Conservation (phyloP, 2,113 vertebrate species). For the Otis tarda region DNA sequence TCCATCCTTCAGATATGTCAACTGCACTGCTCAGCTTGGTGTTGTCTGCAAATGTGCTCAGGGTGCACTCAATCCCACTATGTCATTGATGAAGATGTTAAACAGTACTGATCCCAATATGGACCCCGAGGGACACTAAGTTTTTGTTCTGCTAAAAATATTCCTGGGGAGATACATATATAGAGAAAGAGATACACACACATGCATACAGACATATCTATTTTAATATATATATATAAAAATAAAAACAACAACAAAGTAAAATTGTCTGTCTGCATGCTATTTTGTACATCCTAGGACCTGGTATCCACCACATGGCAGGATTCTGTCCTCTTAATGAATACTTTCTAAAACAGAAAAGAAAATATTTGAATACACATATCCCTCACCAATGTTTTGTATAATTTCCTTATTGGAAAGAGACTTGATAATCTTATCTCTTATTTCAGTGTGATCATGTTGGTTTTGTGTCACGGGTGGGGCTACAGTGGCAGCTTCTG, state of each 20-base stretch:
- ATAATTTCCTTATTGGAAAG: not conserved
- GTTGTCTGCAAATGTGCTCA: no score
- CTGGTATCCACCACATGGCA: not conserved
- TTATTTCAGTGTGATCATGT: not conserved
- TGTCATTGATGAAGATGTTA: no score
- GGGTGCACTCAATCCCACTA: no score
- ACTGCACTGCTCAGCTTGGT: no score
- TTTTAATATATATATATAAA: no score
- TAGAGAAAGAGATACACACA: not conserved
- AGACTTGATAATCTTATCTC: not conserved
- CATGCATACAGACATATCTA: no score
- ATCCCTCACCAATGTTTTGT: accelerated
- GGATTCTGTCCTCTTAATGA: not conserved
- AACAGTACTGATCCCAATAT: no score
- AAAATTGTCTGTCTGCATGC: not conserved
- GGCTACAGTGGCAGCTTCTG: no score
- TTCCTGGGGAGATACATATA: not conserved
- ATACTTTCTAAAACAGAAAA: not conserved
- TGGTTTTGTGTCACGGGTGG: no score
- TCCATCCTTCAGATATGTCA: no score
- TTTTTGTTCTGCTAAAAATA: not conserved
- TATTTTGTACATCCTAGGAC: not conserved
- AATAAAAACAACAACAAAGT: not conserved
- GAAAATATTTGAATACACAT: not conserved
- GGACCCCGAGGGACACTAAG: no score